Conservation (phyloP, 2,888 invertebrate species). For the Peribatodes rhomboidaria region DNA sequence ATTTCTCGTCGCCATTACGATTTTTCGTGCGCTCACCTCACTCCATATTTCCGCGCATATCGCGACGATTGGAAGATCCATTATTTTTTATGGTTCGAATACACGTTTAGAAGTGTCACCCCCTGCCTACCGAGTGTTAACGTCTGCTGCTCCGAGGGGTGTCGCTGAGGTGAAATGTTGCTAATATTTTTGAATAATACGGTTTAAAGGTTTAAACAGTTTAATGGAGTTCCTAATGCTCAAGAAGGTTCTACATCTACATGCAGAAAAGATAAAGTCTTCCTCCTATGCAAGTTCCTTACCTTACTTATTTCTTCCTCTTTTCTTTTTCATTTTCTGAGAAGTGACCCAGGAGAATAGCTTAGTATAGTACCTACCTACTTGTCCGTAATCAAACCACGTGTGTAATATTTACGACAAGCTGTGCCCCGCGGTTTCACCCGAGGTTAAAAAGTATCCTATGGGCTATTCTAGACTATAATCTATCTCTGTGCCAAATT, state of each 20-base stretch:
- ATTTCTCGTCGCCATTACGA: constrained; percentile 84
- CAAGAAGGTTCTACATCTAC: too few relatives aligned
- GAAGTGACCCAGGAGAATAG: too few relatives aligned
- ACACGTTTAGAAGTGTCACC: constrained; percentile 79
- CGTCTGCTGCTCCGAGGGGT: constrained; percentile 64
- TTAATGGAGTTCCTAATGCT: not conserved
- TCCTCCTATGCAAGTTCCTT: too few relatives aligned
- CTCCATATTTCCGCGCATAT: constrained; percentile 86
- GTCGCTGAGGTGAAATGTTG: constrained; percentile 56
- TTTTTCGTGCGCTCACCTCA: constrained; percentile 82
- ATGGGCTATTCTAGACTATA: too few relatives aligned
- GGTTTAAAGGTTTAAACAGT: constrained; percentile 35
- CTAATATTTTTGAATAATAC: constrained; percentile 40
- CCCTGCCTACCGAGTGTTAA: constrained; percentile 73
- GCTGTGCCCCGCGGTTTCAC: too few relatives aligned
- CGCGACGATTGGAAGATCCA: constrained; percentile 85
- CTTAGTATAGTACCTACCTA: too few relatives aligned
- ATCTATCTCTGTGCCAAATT: too few relatives aligned
- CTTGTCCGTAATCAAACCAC: too few relatives aligned
- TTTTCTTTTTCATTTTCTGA: not conserved
- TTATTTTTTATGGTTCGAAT: constrained; percentile 85
- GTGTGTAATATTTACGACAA: too few relatives aligned
- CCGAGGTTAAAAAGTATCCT: too few relatives aligned
- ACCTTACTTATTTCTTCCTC: too few relatives aligned
- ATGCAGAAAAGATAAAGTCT: too few relatives aligned